Evolutionary conservation across 2,113 vertebrate genomes (phyloP).

Genomic region (Psilopogon haemacephalus): DNA sequence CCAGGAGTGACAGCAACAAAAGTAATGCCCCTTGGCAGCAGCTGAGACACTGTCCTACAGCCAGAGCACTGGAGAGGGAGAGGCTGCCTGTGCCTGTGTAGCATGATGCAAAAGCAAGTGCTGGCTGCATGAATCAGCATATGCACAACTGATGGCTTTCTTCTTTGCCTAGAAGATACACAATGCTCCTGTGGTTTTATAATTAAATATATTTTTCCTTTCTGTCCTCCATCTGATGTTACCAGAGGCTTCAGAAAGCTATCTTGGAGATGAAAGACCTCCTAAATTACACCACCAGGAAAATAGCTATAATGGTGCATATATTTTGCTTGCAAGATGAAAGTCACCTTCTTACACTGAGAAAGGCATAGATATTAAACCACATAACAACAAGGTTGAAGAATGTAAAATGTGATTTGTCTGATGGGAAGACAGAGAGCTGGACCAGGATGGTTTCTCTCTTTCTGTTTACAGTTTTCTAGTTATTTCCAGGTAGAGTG

Average conservation of each 20-base stretch:
- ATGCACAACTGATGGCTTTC: neutral
- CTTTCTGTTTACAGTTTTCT: neutral
- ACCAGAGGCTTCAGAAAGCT: slow-evolving; percentile 26
- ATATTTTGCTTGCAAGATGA: slow-evolving; percentile 55
- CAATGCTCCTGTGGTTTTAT: neutral
- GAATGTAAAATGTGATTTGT: slow-evolving; percentile 1
- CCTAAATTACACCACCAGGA: slow-evolving; percentile 44
- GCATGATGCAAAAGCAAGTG: neutral
- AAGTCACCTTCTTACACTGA: slow-evolving; percentile 54
- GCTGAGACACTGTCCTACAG: neutral
- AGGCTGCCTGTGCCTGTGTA: neutral
- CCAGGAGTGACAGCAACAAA: neutral
- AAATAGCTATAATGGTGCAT: slow-evolving; percentile 59
- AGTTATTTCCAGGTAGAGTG: neutral
- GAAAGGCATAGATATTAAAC: slow-evolving; percentile 21
- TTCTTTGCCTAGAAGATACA: neutral
- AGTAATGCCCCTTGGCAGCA: neutral
- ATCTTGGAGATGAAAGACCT: slow-evolving; percentile 56
- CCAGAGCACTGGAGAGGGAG: neutral
- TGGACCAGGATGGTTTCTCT: neutral
- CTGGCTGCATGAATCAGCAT: neutral
- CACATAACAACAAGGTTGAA: slow-evolving; percentile 16
- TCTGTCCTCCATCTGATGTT: slow-evolving; percentile 21
- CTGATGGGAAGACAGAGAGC: neutral
- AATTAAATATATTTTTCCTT: slow-evolving; percentile 14